These are phyloP conservation scores for Drosophila ambigua DNA, from an alignment of 1,140 invertebrate species.

Conservation along the genomic window DNA sequence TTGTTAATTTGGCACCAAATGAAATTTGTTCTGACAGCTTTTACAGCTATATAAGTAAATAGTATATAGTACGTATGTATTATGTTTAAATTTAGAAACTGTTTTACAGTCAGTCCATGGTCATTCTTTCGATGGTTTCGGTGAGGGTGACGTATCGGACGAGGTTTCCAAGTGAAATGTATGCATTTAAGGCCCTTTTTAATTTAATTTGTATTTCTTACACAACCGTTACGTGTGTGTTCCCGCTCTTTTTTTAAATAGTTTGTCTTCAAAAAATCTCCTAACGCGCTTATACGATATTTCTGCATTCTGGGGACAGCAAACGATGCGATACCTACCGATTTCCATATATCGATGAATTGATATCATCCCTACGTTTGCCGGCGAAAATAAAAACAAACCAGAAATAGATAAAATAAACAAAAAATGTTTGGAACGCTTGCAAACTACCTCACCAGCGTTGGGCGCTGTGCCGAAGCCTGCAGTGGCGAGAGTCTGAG, in stretches of 20 bases:
- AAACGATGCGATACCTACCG: no score
- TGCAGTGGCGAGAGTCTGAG: slow-evolving; percentile 84
- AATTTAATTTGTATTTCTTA: background rate
- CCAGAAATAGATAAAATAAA: background rate
- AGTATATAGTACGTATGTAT: slow-evolving; percentile 21
- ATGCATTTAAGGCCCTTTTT: background rate
- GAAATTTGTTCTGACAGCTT: slow-evolving; percentile 51
- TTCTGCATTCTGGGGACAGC: background rate
- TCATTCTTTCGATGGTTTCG: slow-evolving; percentile 16
- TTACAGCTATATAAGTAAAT: slow-evolving; percentile 15
- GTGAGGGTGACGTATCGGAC: no score
- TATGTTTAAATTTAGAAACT: slow-evolving; percentile 69
- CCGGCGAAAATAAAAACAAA: slow-evolving; percentile 11
- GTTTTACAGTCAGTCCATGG: slow-evolving; percentile 17
- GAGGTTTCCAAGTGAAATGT: background rate
- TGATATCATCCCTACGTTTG: background rate
- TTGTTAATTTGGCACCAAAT: slow-evolving; percentile 55
- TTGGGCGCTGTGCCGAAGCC: slow-evolving; percentile 64
- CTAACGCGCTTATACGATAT: no score
- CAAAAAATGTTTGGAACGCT: slow-evolving; percentile 70
- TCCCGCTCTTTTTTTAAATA: no score
- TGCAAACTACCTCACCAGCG: slow-evolving; percentile 71
- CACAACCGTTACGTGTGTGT: background rate
- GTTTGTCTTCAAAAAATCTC: no score
- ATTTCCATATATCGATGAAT: no score